Base-by-base conservation (phyloP, 2,888 invertebrate genomes). In the Pandemis heparana region DNA sequence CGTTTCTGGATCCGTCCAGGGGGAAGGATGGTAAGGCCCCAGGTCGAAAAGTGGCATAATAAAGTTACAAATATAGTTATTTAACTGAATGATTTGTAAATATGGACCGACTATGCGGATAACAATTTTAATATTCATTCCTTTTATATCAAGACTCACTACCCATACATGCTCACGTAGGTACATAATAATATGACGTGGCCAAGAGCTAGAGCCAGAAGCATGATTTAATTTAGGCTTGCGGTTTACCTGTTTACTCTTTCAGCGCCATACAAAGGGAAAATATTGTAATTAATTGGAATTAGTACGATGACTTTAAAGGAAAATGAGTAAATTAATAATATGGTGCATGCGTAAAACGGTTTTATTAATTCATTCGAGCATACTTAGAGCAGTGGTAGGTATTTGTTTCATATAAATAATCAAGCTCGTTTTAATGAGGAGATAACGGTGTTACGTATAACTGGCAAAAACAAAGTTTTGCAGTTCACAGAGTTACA, bases 171-270 rank as follows among this genome's bases (percentile, higher is more conserved):
- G 23, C 23, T 5, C 56, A 23, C 9, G 12, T 18, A 53, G 16
- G 10, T 48, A n/a, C 56, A 9, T 7, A 9, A 12, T 8, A 7
- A 56, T 23, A 64, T 73, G 73, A 69, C 61, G 71, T 14, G 41
- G 48, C 41, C 48, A 65, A 16, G 9, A 46, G 18, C 32, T 41
- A 16, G 10, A 12, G 18, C 32, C 53, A 16, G 10, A 12, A n/a
- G 18, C 18, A 51, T 71, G 23, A 68, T 16, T 51, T 46, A 23
- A 65, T n/a, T 9, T 16, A 16, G 41, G 5, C 16, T 16, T 69
- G 73, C 51, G 73, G 73, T 73, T 73, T 69, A 38, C 73, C 73
- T 73, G 73, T 73, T 73, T 73, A 73, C 73, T 48, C 48, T 68
- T 51, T 32, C 39, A 18, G 23, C 16, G 51, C 65, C 6, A 51